Conservation (phyloP, 53 echinoderm and acorn worm genomes). For the Glandiceps talaboti region DNA sequence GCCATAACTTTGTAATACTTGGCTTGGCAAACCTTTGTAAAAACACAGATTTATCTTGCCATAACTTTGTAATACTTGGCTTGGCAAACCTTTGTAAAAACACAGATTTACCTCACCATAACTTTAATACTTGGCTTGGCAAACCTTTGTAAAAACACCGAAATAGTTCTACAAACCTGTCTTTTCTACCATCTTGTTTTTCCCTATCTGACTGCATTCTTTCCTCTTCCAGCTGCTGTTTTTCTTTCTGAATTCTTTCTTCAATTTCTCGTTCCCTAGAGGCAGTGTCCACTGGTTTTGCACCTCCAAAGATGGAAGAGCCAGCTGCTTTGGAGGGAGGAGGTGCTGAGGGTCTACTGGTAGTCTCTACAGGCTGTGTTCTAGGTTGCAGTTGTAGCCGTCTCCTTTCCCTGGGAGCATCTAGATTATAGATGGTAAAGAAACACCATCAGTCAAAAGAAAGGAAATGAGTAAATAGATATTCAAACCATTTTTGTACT, state of each 20-base stretch:
- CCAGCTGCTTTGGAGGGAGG: background rate
- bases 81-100: too few species aligned
- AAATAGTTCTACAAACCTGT: slow-evolving; percentile 46
- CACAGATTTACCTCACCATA: too few species aligned
- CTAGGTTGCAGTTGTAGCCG: slow-evolving; percentile 67
- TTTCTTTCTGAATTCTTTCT: slow-evolving; percentile 56
- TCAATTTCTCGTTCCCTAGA: slow-evolving; percentile 76
- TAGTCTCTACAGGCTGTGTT: slow-evolving; percentile 29
- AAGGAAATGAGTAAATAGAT: too few species aligned
- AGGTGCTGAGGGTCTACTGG: background rate
- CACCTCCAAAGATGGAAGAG: slow-evolving; percentile 67
- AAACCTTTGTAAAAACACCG: too few species aligned
- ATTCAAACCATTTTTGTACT: too few species aligned
- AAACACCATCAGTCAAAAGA: too few species aligned
- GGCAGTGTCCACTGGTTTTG: slow-evolving; percentile 94
- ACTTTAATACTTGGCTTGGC: too few species aligned
- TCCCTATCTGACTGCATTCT: slow-evolving; percentile 32
- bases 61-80: too few species aligned
- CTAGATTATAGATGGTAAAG: too few species aligned
- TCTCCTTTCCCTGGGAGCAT: slow-evolving; percentile 60
- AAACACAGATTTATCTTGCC: too few species aligned
- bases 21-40: too few species aligned
- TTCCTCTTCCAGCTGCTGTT: slow-evolving; percentile 23
- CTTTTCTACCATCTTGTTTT: slow-evolving; percentile 37
- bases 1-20: too few species aligned